phyloP scores from a whole-genome alignment of 2,888 invertebrate species.

The Microctonus brassicae region DNA sequence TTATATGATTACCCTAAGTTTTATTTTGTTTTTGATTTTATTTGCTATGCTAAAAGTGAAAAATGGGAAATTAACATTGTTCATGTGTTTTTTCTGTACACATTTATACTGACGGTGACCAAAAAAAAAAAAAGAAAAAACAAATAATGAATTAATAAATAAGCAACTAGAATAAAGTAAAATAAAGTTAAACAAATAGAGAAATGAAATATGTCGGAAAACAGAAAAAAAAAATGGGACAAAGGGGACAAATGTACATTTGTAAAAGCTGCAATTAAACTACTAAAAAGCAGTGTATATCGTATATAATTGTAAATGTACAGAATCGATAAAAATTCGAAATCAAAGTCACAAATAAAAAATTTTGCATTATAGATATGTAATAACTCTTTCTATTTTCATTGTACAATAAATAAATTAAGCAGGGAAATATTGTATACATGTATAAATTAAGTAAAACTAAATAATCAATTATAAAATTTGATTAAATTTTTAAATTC shows the following conservation, averaged over 20 bases:
- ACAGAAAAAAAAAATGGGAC: slow-evolving; percentile 16
- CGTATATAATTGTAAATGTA: slow-evolving; percentile 52
- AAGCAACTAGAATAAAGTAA: slow-evolving; percentile 24
- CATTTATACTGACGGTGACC: slow-evolving; percentile 23
- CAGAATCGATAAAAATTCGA: slow-evolving; percentile 54
- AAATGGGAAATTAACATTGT: slow-evolving; percentile 4
- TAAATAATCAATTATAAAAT: too few species aligned
- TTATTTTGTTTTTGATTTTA: slow-evolving; percentile 35
- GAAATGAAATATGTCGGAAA: too few species aligned
- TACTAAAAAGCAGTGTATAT: slow-evolving; percentile 42
- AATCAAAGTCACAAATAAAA: slow-evolving; percentile 61
- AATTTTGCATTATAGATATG: slow-evolving; percentile 60
- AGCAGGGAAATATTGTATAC: not conserved
- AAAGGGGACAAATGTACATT: slow-evolving; percentile 51
- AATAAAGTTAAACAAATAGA: slow-evolving; percentile 32
- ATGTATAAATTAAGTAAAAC: not conserved
- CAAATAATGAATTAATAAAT: slow-evolving; percentile 17
- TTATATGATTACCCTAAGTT: slow-evolving; percentile 14
- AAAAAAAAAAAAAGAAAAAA: too few species aligned
- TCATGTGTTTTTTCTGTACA: slow-evolving; percentile 38
- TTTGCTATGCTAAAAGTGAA: slow-evolving; percentile 33
- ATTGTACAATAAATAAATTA: not conserved
- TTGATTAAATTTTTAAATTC: too few species aligned
- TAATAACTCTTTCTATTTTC: slow-evolving; percentile 12
- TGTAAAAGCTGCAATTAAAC: slow-evolving; percentile 47